Evolutionary conservation across 2,888 invertebrate species (phyloP).

Genomic region (Cataglyphis rosenhaueri): DNA sequence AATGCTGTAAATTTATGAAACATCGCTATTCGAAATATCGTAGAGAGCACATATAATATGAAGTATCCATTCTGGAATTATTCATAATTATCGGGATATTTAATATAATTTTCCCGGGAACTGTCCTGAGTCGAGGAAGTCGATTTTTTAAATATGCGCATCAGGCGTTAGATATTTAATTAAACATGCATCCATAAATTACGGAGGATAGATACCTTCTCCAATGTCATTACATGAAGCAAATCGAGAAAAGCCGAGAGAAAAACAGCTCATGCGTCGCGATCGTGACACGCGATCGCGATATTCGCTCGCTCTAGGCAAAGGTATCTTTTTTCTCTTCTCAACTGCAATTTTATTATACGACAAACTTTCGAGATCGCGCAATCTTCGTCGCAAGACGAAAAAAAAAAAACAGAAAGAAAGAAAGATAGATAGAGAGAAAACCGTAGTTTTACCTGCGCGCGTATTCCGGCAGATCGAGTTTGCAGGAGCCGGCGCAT

Average conservation of each 20-base stretch:
- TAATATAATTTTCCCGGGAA: constrained; percentile 12
- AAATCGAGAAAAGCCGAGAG: neutral
- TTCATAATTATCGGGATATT: neutral
- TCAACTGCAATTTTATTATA: constrained; percentile 10
- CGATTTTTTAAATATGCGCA: constrained; percentile 5
- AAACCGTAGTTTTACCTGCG: constrained; percentile 43
- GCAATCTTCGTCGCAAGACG: neutral
- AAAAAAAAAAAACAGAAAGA: neutral
- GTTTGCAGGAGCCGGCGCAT: constrained; percentile 66
- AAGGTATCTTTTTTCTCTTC: neutral
- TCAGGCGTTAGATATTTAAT: constrained; percentile 22
- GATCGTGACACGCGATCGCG: constrained; percentile 43
- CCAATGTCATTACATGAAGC: constrained; percentile 34
- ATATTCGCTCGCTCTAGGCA: constrained; percentile 4
- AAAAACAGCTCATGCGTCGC: constrained; percentile 20
- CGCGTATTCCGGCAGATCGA: constrained; percentile 73
- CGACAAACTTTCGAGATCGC: constrained; percentile 45
- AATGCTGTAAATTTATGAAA: constrained; percentile 7
- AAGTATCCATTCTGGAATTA: neutral
- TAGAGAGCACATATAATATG: neutral
- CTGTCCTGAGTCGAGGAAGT: neutral
- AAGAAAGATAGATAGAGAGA: constrained; percentile 10
- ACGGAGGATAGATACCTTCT: constrained; percentile 32
- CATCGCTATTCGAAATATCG: neutral
- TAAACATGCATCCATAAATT: constrained; percentile 31